Conservation (phyloP, 2,888 invertebrate species). For the Melangyna quadrimaculata region DNA sequence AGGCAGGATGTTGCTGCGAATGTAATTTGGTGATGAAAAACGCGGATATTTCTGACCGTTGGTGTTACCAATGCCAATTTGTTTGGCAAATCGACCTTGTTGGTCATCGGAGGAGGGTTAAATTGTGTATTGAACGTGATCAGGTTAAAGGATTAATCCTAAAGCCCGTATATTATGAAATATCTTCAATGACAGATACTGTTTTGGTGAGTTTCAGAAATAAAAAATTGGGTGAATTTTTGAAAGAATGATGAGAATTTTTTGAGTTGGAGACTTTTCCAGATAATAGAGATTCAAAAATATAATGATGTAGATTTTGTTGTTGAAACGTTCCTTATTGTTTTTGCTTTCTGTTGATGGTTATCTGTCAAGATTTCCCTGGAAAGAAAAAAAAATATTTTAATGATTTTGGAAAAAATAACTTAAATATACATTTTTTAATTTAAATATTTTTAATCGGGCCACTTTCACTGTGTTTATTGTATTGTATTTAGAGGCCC, state of each 20-base stretch:
- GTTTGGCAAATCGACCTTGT: constrained; percentile 77
- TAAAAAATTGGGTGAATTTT: not conserved
- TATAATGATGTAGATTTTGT: not conserved
- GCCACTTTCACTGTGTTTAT: too few species aligned
- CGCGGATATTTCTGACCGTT: constrained; percentile 67
- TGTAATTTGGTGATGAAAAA: constrained; percentile 9
- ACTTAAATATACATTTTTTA: too few species aligned
- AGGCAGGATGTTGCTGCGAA: constrained; percentile 46
- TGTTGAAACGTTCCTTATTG: constrained; percentile 20
- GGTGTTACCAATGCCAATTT: constrained; percentile 78
- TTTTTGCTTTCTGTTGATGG: constrained; percentile 39
- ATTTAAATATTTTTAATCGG: too few species aligned
- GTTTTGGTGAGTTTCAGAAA: constrained; percentile 11
- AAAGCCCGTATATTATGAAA: constrained; percentile 52
- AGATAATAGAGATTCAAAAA: not conserved
- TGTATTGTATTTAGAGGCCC: too few species aligned
- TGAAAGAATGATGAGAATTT: not conserved
- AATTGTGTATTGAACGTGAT: constrained; percentile 56
- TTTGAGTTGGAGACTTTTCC: not conserved
- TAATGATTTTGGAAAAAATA: not conserved
- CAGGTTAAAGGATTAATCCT: constrained; percentile 35
- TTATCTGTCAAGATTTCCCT: constrained; percentile 72
- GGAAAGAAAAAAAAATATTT: constrained; percentile 32
- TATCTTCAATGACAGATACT: constrained; percentile 61
- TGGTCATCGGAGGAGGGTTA: constrained; percentile 78